Evolutionary conservation across 2,888 invertebrate species (phyloP).

Genomic region (Lydus trimaculatus): DNA sequence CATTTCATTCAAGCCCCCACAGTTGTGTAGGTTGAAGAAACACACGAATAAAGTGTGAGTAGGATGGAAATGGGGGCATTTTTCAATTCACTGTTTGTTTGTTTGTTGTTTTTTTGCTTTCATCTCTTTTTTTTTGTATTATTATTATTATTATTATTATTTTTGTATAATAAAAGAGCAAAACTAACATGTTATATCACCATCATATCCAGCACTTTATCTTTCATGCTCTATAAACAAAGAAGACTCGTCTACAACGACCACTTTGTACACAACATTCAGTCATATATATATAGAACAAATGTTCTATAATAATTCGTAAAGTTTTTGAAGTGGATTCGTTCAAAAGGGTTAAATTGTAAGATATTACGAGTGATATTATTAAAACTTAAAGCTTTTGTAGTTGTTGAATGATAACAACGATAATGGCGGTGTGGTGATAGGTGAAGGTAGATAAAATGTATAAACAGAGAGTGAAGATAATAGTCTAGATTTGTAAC

Average conservation of each 20-base stretch:
- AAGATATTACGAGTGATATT: neutral
- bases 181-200: neutral
- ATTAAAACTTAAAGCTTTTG: neutral
- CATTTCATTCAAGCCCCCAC: slow-evolving; percentile 17
- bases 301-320: slow-evolving; percentile 33
- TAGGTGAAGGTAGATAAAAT: slow-evolving; percentile 4
- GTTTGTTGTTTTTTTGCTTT: neutral
- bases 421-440: too few species aligned
- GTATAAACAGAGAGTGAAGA: neutral
- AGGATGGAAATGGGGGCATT: neutral
- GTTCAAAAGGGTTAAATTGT: neutral
- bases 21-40: neutral
- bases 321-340: slow-evolving; percentile 18
- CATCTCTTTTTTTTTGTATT: too few species aligned
- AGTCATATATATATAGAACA: slow-evolving; percentile 15
- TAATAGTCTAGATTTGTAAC: neutral
- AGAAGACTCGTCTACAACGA: neutral
- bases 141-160: neutral
- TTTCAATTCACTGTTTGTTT: too few species aligned
- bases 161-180: neutral
- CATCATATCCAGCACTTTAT: slow-evolving; percentile 29
- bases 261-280: neutral
- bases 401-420: neutral
- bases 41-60: neutral
- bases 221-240: slow-evolving; percentile 29